phyloP scores from a whole-genome alignment of 1,140 invertebrate genomes.

The Temnothorax nylanderi region DNA sequence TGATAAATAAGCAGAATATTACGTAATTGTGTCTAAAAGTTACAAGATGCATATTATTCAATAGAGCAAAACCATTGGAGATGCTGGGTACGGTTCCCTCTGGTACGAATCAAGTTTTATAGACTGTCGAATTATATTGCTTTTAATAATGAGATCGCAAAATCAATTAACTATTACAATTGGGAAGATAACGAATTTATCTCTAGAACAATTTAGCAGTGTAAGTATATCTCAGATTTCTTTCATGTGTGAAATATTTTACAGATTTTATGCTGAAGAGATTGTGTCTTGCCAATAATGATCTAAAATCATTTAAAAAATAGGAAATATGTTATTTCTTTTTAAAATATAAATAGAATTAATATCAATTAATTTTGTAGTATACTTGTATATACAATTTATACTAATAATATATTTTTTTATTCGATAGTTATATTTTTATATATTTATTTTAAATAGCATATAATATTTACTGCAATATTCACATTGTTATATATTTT shows the following conservation, averaged over 20 bases:
- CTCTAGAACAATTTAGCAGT: conserved; percentile 54
- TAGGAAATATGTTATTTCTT: neutral
- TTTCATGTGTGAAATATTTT: neutral
- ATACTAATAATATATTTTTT: too few species aligned
- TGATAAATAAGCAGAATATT: neutral
- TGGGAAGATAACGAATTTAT: conserved; percentile 61
- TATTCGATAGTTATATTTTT: neutral
- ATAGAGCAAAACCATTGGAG: conserved; percentile 49
- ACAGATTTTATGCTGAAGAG: neutral
- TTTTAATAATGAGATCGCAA: conserved; percentile 57
- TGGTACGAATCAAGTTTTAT: conserved; percentile 52
- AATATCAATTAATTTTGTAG: neutral
- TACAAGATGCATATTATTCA: neutral
- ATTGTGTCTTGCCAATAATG: neutral
- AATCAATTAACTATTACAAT: conserved; percentile 56
- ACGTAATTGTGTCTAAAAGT: neutral
- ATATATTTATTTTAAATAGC: neutral
- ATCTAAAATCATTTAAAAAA: neutral
- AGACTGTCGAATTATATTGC: conserved; percentile 27
- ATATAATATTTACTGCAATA: neutral
- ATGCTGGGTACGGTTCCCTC: conserved; percentile 34
- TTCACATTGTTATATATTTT: neutral
- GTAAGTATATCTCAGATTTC: conserved; percentile 41
- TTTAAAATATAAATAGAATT: neutral
- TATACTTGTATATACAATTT: neutral